phyloP scores from a whole-genome alignment of 2,888 invertebrate species.

The Synergus laeviventris region DNA sequence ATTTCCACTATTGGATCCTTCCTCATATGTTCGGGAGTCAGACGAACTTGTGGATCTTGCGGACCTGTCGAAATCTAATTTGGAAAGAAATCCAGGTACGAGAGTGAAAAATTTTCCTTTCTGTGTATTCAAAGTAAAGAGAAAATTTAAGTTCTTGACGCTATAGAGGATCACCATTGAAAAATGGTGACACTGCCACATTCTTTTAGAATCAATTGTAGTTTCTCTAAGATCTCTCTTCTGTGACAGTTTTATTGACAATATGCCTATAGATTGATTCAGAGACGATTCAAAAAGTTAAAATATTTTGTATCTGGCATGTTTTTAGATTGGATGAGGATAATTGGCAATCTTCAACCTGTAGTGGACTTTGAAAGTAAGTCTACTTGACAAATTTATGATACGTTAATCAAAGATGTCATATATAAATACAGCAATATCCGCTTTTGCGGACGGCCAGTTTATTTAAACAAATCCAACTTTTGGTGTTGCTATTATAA shows the following conservation, averaged over 20 bases:
- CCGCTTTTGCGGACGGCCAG: too few relatives aligned
- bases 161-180: too few relatives aligned
- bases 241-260: neutral
- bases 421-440: too few relatives aligned
- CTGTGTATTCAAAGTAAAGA: neutral
- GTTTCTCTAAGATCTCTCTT: slow-evolving; percentile 18
- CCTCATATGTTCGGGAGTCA: slow-evolving; percentile 47
- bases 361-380: slow-evolving; percentile 64
- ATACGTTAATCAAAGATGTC: neutral
- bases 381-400: slow-evolving; percentile 45
- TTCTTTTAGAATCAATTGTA: neutral
- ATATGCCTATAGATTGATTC: neutral
- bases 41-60: slow-evolving; percentile 54
- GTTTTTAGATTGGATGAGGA: slow-evolving; percentile 67
- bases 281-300: neutral
- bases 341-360: slow-evolving; percentile 64
- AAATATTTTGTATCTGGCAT: slow-evolving; percentile 46
- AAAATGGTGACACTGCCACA: neutral
- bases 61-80: slow-evolving; percentile 57
- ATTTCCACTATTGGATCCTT: slow-evolving; percentile 58
- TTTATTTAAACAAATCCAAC: too few relatives aligned
- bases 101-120: neutral
- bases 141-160: neutral
- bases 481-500: too few relatives aligned
- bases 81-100: slow-evolving; percentile 67